phyloP scores from a whole-genome alignment of 64 coral and sea anemone species.

The Stichodactyla helianthus region DNA sequence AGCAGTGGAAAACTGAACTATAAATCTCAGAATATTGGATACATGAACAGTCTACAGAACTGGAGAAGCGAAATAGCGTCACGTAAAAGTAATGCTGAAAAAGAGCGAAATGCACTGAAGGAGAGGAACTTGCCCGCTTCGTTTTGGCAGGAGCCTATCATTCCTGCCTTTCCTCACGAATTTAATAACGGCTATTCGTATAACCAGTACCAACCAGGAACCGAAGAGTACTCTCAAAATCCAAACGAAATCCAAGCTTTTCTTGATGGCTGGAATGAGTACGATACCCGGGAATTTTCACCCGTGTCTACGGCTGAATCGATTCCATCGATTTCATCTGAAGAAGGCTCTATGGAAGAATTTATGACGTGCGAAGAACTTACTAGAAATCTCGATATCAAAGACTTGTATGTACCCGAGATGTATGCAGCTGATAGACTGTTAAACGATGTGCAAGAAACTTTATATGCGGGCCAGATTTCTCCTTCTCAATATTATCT shows the following conservation, averaged over 20 bases:
- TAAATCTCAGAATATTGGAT: constrained; percentile 48
- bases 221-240: constrained; percentile 38
- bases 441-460: constrained; percentile 65
- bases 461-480: constrained; percentile 36
- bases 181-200: constrained; percentile 36
- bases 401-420: constrained; percentile 90
- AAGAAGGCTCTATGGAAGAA: constrained; percentile 63
- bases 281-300: constrained; percentile 38
- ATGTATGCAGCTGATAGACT: constrained; percentile 66
- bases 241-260: constrained; percentile 29
- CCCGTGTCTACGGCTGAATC: constrained; percentile 46
- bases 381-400: constrained; percentile 84
- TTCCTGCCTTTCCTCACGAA: constrained; percentile 38
- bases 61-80: constrained; percentile 56
- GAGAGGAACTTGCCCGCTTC: constrained; percentile 50
- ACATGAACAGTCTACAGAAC: constrained; percentile 39
- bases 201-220: constrained; percentile 48
- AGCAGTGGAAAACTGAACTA: constrained; percentile 32
- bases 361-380: constrained; percentile 97
- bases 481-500: constrained; percentile 56
- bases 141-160: constrained; percentile 82
- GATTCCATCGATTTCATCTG: constrained; percentile 65
- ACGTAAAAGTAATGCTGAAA: constrained; percentile 31
- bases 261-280: constrained; percentile 62
- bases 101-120: constrained; percentile 41